These are phyloP conservation scores for Atrina japonica DNA, from an alignment of 2,888 invertebrate species.

Conservation along the genomic window DNA sequence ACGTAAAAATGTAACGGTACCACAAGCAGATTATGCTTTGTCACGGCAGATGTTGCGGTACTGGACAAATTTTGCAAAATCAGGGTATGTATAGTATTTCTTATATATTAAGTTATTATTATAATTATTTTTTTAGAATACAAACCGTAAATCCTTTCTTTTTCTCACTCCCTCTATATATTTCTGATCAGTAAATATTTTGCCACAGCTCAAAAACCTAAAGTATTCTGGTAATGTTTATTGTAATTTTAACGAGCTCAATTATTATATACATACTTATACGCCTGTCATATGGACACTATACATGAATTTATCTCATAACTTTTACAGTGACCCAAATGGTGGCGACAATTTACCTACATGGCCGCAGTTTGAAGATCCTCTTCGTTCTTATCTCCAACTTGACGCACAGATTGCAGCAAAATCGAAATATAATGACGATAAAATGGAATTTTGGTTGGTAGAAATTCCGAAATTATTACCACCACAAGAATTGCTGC, in stretches of 20 bases:
- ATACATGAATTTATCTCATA: background rate
- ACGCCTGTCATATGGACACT: too few species aligned
- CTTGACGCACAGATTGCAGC: constrained; percentile 7
- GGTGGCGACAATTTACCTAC: background rate
- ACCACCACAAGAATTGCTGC: too few species aligned
- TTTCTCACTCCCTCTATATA: too few species aligned
- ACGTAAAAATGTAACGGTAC: background rate
- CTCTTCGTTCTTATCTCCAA: background rate
- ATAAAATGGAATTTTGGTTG: constrained; percentile 26
- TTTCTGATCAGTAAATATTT: too few species aligned
- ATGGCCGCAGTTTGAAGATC: constrained; percentile 17
- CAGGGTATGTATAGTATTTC: constrained; percentile 33
- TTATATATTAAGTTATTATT: too few species aligned
- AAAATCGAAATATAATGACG: background rate
- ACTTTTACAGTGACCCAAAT: constrained; percentile 27
- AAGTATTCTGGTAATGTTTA: too few species aligned
- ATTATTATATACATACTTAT: too few species aligned
- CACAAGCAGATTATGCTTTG: constrained; percentile 7
- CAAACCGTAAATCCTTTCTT: too few species aligned
- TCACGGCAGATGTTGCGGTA: constrained; percentile 21
- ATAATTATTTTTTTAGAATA: too few species aligned
- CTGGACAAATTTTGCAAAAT: constrained; percentile 49
- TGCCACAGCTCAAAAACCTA: too few species aligned
- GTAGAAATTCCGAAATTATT: too few species aligned
- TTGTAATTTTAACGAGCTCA: too few species aligned